These are phyloP conservation scores for Bombus balteatus DNA, from an alignment of 1,140 invertebrate species.

Conservation along the genomic window DNA sequence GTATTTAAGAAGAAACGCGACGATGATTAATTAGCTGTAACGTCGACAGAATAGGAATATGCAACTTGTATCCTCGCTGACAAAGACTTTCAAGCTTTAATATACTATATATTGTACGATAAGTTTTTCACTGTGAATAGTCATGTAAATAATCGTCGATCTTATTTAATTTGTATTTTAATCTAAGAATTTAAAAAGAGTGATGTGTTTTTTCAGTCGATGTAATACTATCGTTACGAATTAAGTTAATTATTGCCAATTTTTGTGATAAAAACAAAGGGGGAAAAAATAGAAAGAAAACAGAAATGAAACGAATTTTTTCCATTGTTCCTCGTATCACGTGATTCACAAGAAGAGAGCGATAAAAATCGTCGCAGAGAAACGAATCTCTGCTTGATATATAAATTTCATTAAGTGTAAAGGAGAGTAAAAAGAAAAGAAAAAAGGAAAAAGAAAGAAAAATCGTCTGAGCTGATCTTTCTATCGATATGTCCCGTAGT, in stretches of 20 bases:
- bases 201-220: constrained; percentile 48
- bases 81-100: constrained; percentile 73
- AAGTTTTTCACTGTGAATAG: constrained; percentile 62
- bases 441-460: constrained; percentile 24
- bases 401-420: constrained; percentile 27
- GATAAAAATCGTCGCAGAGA: constrained; percentile 47
- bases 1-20: background rate
- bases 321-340: background rate
- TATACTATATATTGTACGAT: constrained; percentile 12
- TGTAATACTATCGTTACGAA: constrained; percentile 55
- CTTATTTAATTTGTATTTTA: constrained; percentile 66
- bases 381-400: constrained; percentile 29
- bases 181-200: constrained; percentile 26
- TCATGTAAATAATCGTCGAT: constrained; percentile 64
- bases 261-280: constrained; percentile 74
- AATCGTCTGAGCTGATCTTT: constrained; percentile 21
- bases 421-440: background rate
- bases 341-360: background rate
- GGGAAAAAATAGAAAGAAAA: rapidly evolving
- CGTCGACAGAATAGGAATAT: background rate
- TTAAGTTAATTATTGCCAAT: constrained; percentile 71
- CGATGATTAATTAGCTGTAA: background rate
- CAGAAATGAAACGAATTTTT: background rate
- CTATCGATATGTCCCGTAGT: constrained; percentile 46
- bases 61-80: constrained; percentile 57